Conservation (phyloP, 2,888 invertebrate genomes). For the Trissolcus brochymenae region DNA sequence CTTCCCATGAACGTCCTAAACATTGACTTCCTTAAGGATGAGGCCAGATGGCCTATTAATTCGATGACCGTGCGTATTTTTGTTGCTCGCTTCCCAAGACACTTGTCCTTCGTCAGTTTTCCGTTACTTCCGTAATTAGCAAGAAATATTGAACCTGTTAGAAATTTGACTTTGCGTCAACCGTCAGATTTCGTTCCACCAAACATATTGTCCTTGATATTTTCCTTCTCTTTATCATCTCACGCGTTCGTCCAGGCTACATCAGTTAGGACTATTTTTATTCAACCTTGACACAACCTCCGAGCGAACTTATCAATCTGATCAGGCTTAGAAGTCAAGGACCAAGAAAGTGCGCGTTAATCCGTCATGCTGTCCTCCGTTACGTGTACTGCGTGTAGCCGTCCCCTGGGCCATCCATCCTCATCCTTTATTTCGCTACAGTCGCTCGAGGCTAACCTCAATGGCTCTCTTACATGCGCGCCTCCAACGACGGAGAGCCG, state of each 20-base stretch:
- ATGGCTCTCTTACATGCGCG: constrained; percentile 29
- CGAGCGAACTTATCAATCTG: too few species aligned
- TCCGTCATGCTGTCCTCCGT: constrained; percentile 56
- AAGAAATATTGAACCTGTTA: constrained; percentile 7
- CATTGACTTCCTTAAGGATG: constrained; percentile 74
- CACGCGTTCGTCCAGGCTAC: too few species aligned
- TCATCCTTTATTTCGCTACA: constrained; percentile 52
- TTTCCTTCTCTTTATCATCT: too few species aligned
- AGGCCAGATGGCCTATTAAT: constrained; percentile 75
- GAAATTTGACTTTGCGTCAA: background rate
- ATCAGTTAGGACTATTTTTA: too few species aligned
- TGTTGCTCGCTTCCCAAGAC: constrained; percentile 56
- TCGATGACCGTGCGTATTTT: constrained; percentile 61
- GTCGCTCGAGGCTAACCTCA: constrained; percentile 50
- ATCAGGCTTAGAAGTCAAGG: constrained; percentile 37
- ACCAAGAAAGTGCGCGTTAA: constrained; percentile 54
- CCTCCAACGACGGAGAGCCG: constrained; percentile 46
- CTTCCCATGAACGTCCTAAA: constrained; percentile 76
- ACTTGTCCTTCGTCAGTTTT: constrained; percentile 63
- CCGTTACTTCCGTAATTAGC: constrained; percentile 60
- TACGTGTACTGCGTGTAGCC: constrained; percentile 39
- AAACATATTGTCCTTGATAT: too few species aligned
- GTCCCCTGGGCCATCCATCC: constrained; percentile 48
- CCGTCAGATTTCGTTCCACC: constrained; percentile 20
- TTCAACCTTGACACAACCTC: too few species aligned